Evolutionary conservation across 2,797 vertebrate species (phyloP).

Genomic region (Gymnoscopelus braueri): DNA sequence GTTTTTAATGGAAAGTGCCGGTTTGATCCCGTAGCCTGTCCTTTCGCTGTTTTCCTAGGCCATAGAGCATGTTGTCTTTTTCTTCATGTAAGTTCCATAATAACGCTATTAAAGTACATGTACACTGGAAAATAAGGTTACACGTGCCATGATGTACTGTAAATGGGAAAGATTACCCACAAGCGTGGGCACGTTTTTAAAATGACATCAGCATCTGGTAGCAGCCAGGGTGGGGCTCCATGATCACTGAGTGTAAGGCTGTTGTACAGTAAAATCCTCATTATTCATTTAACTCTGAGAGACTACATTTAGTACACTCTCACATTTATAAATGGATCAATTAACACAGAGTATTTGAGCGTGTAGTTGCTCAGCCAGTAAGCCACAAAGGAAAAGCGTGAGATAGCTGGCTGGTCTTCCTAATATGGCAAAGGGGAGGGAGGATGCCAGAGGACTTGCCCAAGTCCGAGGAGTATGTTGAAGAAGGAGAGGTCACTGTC

Average conservation of each 20-base stretch:
- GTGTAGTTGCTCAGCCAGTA: constrained; percentile 34
- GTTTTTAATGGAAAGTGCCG: constrained; percentile 51
- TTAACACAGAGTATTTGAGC: too few species aligned
- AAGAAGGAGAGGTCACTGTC: too few species aligned
- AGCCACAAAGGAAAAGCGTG: constrained; percentile 53
- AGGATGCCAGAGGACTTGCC: constrained; percentile 43
- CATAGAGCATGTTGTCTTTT: constrained; percentile 23
- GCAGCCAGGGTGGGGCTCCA: constrained; percentile 49
- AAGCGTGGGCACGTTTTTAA: constrained; percentile 31
- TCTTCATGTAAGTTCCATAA: constrained; percentile 50
- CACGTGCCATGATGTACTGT: constrained; percentile 39
- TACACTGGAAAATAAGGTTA: constrained; percentile 55
- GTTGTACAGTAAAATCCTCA: too few species aligned
- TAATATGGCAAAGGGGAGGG: constrained; percentile 80
- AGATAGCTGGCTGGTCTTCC: constrained; percentile 71
- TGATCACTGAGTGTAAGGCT: constrained; percentile 37
- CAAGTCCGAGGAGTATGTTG: not conserved
- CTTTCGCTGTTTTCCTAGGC: constrained; percentile 57
- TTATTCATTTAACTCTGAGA: too few species aligned
- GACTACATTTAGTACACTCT: too few species aligned
- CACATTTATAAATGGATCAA: too few species aligned
- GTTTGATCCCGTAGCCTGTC: constrained; percentile 58
- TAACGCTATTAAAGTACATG: constrained; percentile 1
- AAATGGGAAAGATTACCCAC: constrained; percentile 57
- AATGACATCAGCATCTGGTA: constrained; percentile 60